Evolutionary conservation across 1,140 invertebrate genomes (phyloP), one percentile per base, ranked within the genome.

Genomic region (Belonocnema kinseyi): DNA sequence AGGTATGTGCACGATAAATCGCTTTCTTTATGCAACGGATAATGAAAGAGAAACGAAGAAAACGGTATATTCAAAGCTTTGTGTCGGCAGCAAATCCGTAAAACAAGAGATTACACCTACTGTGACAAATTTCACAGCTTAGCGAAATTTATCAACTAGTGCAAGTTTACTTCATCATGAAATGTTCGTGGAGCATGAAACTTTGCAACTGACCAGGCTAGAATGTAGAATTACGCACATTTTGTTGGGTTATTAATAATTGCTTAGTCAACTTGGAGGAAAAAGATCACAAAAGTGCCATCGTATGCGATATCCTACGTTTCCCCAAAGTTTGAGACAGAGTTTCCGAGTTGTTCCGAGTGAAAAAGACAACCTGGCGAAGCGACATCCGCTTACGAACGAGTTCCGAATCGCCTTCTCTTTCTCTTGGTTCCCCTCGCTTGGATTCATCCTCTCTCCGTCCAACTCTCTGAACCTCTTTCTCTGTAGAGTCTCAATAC

Each of bases 401-500:
- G 53, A 54, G 53, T 54, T 54, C 26, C 58, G 58, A 66, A 33
- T 16, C 54, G 13, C 53, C 53, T 54, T 17, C 46, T 72, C 72
- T 73, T 13, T 72, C 40, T 46, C 71, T 50, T 46, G 26, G 19
- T 40, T 53, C 50, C 53, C 51, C 40, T 19, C 50, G 40, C 14
- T 26, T 50, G 17, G 74, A 26, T 46, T 17, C n/a, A 71, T 52
- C 52, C 40, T 19, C 33, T 21, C 33, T 51, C 19, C 17, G 16
- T 16, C 61, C 40, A 14, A 46, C 61, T 52, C n/a, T 52, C 21
- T 70, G 56, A 66, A 50, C 40, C 40, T 73, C 72, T 70, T 78
- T 78, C 73, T 78, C 74, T 66, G 61, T 70, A 56, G 52, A 70
- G 77, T 74, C 61, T 71, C 74, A 52, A 73, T 61, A 74, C 58